Conservation (phyloP, 2,113 vertebrate genomes). For the Catharus fuscescens region DNA sequence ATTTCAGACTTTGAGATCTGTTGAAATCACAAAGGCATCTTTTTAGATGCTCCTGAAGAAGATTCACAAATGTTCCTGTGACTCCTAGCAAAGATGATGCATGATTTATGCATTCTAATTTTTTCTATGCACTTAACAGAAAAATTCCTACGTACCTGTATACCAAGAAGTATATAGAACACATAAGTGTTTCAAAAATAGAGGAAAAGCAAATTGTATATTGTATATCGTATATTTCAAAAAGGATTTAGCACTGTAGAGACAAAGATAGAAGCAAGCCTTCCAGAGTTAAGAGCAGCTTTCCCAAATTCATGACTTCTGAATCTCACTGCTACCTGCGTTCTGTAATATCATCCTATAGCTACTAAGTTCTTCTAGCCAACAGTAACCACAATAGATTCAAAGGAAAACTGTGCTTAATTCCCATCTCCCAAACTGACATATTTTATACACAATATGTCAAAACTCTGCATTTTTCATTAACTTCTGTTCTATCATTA, state of each 20-base stretch:
- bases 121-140: neutral
- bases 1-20: neutral
- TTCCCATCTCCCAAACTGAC: neutral
- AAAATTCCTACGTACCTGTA: neutral
- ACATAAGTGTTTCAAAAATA: neutral
- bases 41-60: neutral
- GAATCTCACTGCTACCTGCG: neutral
- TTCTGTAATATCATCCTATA: neutral
- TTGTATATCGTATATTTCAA: neutral
- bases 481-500: conserved; percentile 63
- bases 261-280: neutral
- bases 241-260: neutral
- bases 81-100: neutral
- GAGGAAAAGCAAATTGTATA: neutral
- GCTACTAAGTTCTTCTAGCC: neutral
- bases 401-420: conserved; percentile 13
- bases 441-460: conserved; percentile 43
- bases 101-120: neutral
- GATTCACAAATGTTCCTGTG: neutral
- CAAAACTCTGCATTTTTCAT: conserved; percentile 58
- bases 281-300: neutral
- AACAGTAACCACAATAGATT: conserved; percentile 16
- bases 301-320: conserved; percentile 27
- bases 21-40: neutral
- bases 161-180: neutral